These are phyloP conservation scores for Hippocampus kuda DNA, from an alignment of 2,797 vertebrate species.

Conservation along the genomic window DNA sequence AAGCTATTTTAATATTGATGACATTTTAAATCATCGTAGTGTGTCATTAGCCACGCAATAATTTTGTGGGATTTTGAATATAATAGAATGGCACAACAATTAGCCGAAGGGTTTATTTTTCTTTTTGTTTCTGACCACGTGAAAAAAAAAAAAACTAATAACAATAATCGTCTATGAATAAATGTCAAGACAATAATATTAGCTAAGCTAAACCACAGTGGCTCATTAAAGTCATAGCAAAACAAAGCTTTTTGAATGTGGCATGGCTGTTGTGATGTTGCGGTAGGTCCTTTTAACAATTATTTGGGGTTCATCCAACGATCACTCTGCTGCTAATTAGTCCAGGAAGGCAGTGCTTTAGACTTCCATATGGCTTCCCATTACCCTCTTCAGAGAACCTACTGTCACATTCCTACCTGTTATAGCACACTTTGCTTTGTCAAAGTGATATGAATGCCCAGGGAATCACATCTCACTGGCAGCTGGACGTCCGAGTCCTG, in stretches of 20 bases:
- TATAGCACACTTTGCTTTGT: conserved; percentile 42
- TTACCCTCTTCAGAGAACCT: background rate
- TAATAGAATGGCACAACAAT: background rate
- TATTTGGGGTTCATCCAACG: background rate
- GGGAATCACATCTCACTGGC: conserved; percentile 65
- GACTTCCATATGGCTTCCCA: background rate
- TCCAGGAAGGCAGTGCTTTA: background rate
- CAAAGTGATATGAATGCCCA: conserved; percentile 43
- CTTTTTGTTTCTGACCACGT: background rate
- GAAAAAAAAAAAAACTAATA: background rate
- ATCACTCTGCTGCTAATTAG: background rate
- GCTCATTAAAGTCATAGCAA: background rate
- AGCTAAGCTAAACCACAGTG: background rate
- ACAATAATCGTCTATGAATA: background rate
- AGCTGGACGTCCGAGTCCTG: conserved; percentile 51
- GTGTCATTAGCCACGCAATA: background rate
- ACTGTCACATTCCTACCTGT: conserved; percentile 45
- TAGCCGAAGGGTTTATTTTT: too few relatives aligned
- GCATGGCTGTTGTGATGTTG: background rate
- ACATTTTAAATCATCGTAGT: background rate
- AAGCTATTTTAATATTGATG: background rate
- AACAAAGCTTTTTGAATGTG: background rate
- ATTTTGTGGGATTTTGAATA: background rate
- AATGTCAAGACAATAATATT: background rate
- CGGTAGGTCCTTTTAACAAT: background rate